Base-by-base conservation (phyloP, 1,140 invertebrate genomes). In the Elysia chlorotica region DNA sequence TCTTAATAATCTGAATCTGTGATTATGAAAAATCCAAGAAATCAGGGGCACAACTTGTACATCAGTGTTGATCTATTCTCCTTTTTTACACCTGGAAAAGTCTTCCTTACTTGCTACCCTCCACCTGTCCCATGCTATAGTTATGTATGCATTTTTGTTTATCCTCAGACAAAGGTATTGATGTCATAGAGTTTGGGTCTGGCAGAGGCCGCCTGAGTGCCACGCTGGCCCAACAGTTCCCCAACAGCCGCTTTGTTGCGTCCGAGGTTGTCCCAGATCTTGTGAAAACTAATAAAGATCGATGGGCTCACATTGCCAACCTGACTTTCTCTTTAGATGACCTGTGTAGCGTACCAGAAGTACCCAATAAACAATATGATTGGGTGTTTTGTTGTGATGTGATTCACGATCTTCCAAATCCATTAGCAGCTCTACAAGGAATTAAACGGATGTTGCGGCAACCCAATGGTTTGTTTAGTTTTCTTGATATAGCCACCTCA, bases 101-200 rank as follows among this genome's bases (percentile, higher is more conserved):
- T 48, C 10, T 48, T n/a, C 41, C n/a, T 48, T 48, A n/a, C n/a
- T 14, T 48, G n/a, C 10, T 48, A 48, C 41, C 10, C 41, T 48
- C 10, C 10, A 14, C n/a, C 41, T 48, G 10, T n/a, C n/a, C n/a
- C 10, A 14, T 14, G n/a, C n/a, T 48, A 14, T 14, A 48, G n/a
- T 48, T 48, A 14, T n/a, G n/a, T 14, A 48, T 14, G 10, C 10
- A 48, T 14, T 48, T 25, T 63, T 63, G 19, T 63, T 35, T 35
- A 19, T n/a, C 10, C 2, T 70, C 56, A 70, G 67, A 70, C 19
- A 23, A 25, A 2, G 67, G 67, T 23, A 70, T 70, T 70, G 53
- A 70, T 19, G 67, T 70, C 19, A 57, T 70, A 36, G 67, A 70
- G 36, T 59, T 70, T 70, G 67, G 67, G n/a, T 48, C 53, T 23